Conservation (phyloP, 2,888 invertebrate genomes). For the Sphecodes monilicornis region DNA sequence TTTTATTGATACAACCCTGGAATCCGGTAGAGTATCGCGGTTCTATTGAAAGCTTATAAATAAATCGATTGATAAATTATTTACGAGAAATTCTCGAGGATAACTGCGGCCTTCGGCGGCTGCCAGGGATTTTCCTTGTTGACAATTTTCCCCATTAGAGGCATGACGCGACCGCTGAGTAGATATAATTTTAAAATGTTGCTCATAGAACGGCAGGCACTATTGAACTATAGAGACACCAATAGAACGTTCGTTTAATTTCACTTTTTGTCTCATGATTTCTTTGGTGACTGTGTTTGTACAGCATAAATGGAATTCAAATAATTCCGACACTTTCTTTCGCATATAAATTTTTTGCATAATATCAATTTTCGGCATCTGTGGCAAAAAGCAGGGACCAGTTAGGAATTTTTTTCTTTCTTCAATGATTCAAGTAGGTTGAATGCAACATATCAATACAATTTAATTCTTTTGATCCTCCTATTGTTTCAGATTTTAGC, state of each 20-base stretch:
- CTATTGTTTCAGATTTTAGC: too few relatives aligned
- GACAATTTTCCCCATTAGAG: neutral
- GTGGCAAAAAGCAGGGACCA: too few relatives aligned
- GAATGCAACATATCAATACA: too few relatives aligned
- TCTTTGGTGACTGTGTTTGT: too few relatives aligned
- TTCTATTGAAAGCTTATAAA: conserved; percentile 13
- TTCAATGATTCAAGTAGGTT: neutral
- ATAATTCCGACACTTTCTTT: too few relatives aligned
- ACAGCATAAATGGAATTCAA: too few relatives aligned
- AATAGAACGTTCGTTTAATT: neutral
- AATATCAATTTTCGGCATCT: too few relatives aligned
- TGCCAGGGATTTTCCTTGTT: conserved; percentile 43
- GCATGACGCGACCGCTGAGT: neutral
- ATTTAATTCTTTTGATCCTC: too few relatives aligned
- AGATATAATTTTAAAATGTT: neutral
- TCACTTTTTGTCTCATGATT: too few relatives aligned
- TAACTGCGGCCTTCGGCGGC: conserved; percentile 28
- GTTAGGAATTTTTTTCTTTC: neutral
- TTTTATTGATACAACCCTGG: neutral
- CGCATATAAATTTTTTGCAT: too few relatives aligned
- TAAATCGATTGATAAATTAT: conserved; percentile 56
- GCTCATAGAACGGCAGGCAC: neutral
- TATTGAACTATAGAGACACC: neutral
- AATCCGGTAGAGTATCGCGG: conserved; percentile 42
- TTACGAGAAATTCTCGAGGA: conserved; percentile 58